Evolutionary conservation across 2,113 vertebrate genomes (phyloP), one percentile per base, ranked within the genome.

Genomic region (Sclerurus mexicanus): DNA sequence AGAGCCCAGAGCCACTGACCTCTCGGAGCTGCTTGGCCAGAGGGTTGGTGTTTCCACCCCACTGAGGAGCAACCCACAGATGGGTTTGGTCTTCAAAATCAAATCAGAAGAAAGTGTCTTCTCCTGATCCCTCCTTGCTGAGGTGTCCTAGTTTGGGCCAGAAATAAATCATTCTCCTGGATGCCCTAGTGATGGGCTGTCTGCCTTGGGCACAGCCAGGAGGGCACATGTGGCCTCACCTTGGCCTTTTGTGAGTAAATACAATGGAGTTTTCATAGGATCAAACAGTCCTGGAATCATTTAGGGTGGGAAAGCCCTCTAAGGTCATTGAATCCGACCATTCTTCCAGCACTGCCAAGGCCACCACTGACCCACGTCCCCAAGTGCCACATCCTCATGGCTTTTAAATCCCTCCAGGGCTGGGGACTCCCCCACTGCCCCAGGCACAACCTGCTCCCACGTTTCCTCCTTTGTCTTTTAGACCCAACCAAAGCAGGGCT

Each of bases 141-240:
- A 47, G 31, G 19, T 66, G 40, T 31, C 64, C 1, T 5, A 39
- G 18, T n/a, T 68, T 17, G 33, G 19, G 5, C 8, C 19, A 24
- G 8, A 39, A 55, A 30, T 25, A 62, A 69, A 46, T 40, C 10
- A 13, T 52, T 37, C 3, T 15, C 30, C 15, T 4, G 5, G 12
- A 23, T 64, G 33, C 25, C 12, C 33, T 23, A 2, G 4, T 1
- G 15, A 17, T 74, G 59, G 2, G 14, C 35, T 33, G 21, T 5
- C 72, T 44, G 46, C 49, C 72, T 76, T 12, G 39, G 44, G 58
- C 39, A 18, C 19, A 64, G 10, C 25, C 55, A 40, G 59, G n/a
- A 50, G 40, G 58, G n/a, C 42, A 55, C 1, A 0, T 10, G 2
- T 0, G 1, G 37, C 25, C 31, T 73, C 4, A 4, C 15, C 64